Conservation (phyloP, 92 coral and sea anemone genomes). For the Paramuricea clavata region DNA sequence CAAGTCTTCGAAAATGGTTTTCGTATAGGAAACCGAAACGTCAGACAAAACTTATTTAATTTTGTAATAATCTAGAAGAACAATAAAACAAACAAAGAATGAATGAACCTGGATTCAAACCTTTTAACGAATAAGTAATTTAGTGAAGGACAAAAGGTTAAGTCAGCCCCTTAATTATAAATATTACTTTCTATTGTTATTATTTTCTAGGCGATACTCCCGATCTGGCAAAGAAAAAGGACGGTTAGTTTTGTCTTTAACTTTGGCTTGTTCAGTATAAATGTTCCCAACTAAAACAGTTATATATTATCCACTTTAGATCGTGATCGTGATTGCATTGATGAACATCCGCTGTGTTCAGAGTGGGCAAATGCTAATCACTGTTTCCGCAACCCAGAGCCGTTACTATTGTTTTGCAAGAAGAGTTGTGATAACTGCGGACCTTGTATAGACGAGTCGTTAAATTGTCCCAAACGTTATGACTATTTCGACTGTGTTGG, state of each 20-base stretch:
- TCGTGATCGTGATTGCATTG: background rate
- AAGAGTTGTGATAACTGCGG: conserved; percentile 12
- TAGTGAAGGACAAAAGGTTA: too few species aligned
- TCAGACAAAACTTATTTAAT: too few species aligned
- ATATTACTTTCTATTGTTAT: too few species aligned
- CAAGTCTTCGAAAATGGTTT: too few species aligned
- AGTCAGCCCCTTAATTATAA: too few species aligned
- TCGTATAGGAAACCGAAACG: too few species aligned
- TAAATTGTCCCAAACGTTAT: background rate
- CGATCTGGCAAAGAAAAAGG: background rate
- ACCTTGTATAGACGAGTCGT: conserved; percentile 9
- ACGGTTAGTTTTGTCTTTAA: background rate
- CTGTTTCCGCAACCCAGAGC: conserved; percentile 39
- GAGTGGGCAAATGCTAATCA: conserved; percentile 2
- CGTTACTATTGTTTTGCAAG: conserved; percentile 24
- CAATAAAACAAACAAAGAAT: too few species aligned
- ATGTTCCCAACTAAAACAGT: too few species aligned
- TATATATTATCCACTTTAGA: background rate
- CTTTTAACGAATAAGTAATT: too few species aligned
- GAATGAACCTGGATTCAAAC: too few species aligned
- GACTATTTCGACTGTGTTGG: conserved; percentile 15
- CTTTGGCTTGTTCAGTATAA: too few species aligned
- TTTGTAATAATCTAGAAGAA: too few species aligned
- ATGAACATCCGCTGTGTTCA: background rate
- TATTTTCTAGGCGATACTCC: background rate